Conservation (phyloP, 2,113 vertebrate genomes). For the Elachura formosa region DNA sequence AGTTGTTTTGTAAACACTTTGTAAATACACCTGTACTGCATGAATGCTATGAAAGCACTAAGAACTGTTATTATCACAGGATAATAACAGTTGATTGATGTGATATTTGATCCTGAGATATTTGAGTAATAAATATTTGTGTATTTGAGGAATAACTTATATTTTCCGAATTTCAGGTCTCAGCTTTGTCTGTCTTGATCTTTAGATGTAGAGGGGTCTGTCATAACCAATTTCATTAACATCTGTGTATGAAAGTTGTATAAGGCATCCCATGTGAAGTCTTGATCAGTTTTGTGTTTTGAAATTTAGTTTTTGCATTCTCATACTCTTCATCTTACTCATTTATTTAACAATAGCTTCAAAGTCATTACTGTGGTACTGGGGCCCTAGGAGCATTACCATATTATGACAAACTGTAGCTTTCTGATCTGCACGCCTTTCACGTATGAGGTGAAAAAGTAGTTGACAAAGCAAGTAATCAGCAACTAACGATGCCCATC, state of each 20-base stretch:
- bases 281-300: neutral
- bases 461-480: too few species aligned
- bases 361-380: neutral
- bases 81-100: too few species aligned
- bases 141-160: neutral
- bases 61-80: neutral
- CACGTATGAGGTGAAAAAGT: too few species aligned
- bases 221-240: neutral
- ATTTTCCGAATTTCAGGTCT: neutral
- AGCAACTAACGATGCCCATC: too few species aligned
- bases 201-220: neutral
- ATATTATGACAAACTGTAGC: too few species aligned
- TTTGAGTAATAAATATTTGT: too few species aligned
- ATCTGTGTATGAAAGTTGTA: neutral
- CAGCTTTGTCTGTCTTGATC: neutral
- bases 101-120: too few species aligned
- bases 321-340: neutral
- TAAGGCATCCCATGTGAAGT: neutral
- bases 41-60: neutral
- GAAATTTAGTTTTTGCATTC: neutral
- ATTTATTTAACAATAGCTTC: neutral
- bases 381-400: too few species aligned
- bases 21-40: neutral
- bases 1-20: neutral
- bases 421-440: too few species aligned